Percentiles rank a stretch among this genome's conserved stretches.
These are phyloP conservation scores for Thereva nobilitata DNA, from an alignment of 2,888 invertebrate genomes.

Conservation along the genomic window DNA sequence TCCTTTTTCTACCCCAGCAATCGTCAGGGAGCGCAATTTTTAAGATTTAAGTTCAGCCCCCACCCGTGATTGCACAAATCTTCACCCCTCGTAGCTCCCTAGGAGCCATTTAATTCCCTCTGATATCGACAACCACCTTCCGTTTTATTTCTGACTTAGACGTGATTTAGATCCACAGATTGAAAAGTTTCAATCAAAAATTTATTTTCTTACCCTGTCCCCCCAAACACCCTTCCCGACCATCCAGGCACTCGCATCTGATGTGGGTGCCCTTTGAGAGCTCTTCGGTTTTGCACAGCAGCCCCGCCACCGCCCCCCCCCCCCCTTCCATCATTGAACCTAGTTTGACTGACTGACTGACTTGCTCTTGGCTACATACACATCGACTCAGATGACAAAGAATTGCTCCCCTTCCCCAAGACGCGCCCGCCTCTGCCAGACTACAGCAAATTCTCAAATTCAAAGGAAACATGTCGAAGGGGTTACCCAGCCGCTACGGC, in stretches of 20 bases:
- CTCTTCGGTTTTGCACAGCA: too few relatives aligned
- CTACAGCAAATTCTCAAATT: slow-evolving; percentile 29
- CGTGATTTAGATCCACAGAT: slow-evolving; percentile 36
- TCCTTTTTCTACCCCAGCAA: slow-evolving; percentile 9
- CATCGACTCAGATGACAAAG: slow-evolving; percentile 21
- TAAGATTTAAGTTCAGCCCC: slow-evolving; percentile 18
- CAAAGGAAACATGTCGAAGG: slow-evolving; percentile 19
- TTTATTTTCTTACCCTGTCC: slow-evolving; percentile 29
- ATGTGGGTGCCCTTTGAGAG: too few relatives aligned
- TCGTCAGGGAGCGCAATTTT: slow-evolving; percentile 23
- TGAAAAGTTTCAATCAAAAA: slow-evolving; percentile 38
- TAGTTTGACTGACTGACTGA: neutral
- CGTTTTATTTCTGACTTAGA: slow-evolving; percentile 35
- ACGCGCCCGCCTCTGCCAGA: slow-evolving; percentile 1
- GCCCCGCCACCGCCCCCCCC: neutral
- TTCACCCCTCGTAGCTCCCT: neutral
- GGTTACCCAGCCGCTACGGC: slow-evolving; percentile 6
- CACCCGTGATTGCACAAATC: neutral
- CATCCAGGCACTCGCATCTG: neutral
- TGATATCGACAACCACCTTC: slow-evolving; percentile 24
- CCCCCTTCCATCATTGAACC: neutral
- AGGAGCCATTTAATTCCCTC: slow-evolving; percentile 3
- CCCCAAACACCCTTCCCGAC: neutral
- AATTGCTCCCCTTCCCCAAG: neutral
- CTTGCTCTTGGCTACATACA: slow-evolving; percentile 6